A percentile compares a stretch with the other conserved stretches of the same genome.
Conservation (phyloP, 2,113 vertebrate species). For the Mus musculus region GRCm39 chr9:40765001-40765500, state of each 20-base stretch:
- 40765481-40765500: not conserved
- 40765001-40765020: no score
- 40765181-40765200: no score
- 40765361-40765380: not conserved
- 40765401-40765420: not conserved
- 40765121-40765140: no score
- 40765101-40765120: no score
- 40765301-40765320: not conserved
- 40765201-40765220: no score
- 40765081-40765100: no score
- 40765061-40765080: no score
- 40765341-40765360: not conserved
- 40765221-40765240: no score
- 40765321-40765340: not conserved
- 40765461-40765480: not conserved
- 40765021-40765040: no score
- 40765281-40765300: not conserved
- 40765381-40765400: not conserved
- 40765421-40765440: not conserved
- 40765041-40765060: no score
- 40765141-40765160: no score
- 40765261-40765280: not conserved
- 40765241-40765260: not conserved
- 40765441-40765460: not conserved
- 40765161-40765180: no score